Percentiles rank a stretch among this genome's conserved stretches.
These are phyloP conservation scores for Drosophila biarmipes DNA, from an alignment of 1,140 invertebrate species.

Conservation along the genomic window DNA sequence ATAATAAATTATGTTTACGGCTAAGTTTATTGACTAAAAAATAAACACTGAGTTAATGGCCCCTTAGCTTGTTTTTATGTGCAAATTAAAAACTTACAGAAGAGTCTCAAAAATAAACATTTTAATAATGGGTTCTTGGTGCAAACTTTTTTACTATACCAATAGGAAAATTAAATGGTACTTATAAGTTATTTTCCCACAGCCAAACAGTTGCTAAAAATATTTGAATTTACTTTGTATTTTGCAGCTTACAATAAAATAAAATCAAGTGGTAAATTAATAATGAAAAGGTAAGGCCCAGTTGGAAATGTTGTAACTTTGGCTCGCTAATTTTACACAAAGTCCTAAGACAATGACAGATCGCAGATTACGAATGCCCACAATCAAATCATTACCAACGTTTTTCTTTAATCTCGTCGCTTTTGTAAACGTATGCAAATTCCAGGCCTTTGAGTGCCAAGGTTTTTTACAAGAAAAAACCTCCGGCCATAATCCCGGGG, in stretches of 20 bases:
- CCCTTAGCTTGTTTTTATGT: background rate
- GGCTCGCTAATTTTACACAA: constrained; percentile 33
- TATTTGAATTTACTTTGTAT: background rate
- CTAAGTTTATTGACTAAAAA: background rate
- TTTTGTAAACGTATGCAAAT: constrained; percentile 74
- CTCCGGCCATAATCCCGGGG: constrained; percentile 21
- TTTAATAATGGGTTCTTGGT: background rate
- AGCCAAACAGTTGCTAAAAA: background rate
- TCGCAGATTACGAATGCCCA: constrained; percentile 62
- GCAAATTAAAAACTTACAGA: background rate
- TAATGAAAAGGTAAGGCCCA: constrained; percentile 5
- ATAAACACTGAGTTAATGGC: background rate
- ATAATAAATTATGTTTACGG: background rate
- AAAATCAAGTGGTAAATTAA: background rate
- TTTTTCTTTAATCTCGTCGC: constrained; percentile 47
- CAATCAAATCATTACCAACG: constrained; percentile 69
- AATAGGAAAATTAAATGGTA: background rate
- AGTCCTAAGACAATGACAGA: constrained; percentile 49
- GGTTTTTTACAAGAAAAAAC: constrained; percentile 71
- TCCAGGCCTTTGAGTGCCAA: constrained; percentile 71
- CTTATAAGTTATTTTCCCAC: background rate
- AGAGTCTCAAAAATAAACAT: background rate
- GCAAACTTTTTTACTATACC: background rate
- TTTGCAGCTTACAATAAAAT: background rate
- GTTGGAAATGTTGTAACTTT: constrained; percentile 31